These are phyloP conservation scores for Clusia tigrina DNA, from an alignment of 2,888 invertebrate genomes.

Conservation along the genomic window DNA sequence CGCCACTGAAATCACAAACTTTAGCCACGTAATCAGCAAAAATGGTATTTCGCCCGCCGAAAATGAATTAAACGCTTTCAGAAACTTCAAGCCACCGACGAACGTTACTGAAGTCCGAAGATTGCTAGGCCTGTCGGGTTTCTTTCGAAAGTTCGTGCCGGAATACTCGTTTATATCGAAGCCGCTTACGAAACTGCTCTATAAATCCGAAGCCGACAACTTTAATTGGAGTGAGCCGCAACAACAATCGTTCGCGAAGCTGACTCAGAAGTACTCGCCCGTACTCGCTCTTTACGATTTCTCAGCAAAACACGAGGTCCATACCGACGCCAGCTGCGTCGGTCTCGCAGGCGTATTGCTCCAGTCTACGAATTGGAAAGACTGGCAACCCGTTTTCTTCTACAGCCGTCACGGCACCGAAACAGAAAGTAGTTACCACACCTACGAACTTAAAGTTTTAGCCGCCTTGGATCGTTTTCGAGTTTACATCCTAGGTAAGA, in stretches of 20 bases:
- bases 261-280: conserved; percentile 19
- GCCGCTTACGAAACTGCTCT: no score
- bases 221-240: conserved; percentile 26
- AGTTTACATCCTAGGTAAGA: neutral
- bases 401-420: conserved; percentile 35
- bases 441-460: conserved; percentile 34
- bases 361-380: conserved; percentile 25
- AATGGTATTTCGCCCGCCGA: conserved; percentile 30
- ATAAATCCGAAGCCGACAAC: neutral
- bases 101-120: conserved; percentile 29
- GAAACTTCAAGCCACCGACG: conserved; percentile 12
- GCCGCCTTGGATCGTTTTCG: conserved; percentile 29
- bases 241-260: conserved; percentile 19
- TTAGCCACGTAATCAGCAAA: conserved; percentile 32
- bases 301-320: conserved; percentile 31
- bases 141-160: conserved; percentile 33
- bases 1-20: conserved; percentile 26
- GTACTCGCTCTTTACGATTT: conserved; percentile 27
- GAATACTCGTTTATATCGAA: conserved; percentile 25
- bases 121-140: conserved; percentile 32
- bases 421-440: conserved; percentile 31
- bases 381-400: conserved; percentile 33
- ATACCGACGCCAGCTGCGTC: conserved; percentile 34
- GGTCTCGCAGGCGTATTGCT: conserved; percentile 36
- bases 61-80: conserved; percentile 8